Base-by-base conservation (phyloP, 1,140 invertebrate genomes). In the Panulirus ornatus region DNA sequence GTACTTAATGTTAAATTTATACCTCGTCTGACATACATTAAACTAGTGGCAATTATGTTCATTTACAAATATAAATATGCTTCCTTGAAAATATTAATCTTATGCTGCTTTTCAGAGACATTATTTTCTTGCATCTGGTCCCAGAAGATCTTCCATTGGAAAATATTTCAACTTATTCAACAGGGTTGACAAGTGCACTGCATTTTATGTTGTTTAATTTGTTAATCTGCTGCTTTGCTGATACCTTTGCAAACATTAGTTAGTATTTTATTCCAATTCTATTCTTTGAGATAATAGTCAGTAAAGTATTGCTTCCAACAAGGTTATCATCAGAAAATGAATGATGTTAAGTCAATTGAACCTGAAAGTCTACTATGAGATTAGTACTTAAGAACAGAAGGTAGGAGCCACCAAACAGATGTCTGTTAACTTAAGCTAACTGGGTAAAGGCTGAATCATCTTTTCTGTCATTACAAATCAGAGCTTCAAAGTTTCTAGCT, bases 181-280 rank as follows among this genome's bases (percentile, higher is more conserved):
- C n/a, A n/a, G n/a, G n/a, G n/a, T n/a, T n/a, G n/a, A n/a, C n/a
- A n/a, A n/a, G n/a, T n/a, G n/a, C n/a, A n/a, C n/a, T n/a, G n/a
- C n/a, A n/a, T n/a, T n/a, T n/a, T n/a, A n/a, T n/a, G n/a, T n/a
- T 30, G 58, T 9, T 0, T 30, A 58, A 30, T 66, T 30, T 66
- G 58, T 66, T 66, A 66, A 66, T 66, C 22, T 8, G 38, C 8
- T 36, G 66, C 51, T 42, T 19, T 27, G 11, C 70, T 51, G 42
- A 51, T 36, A 51, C 66, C 83, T 70, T 70, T 85, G 54, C 83
- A 73, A 85, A 85, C 51, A 75, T 85, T 42, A 66, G 51, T 85
- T 85, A 85, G 83, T 73, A 63, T 51, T 16, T 30, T n/a, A n/a
- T 75, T 51, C 34, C 47, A 42, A 51, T n/a, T n/a, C n/a, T 63